Conservation (phyloP, 1,140 invertebrate species). For the Anthonomus grandis region DNA sequence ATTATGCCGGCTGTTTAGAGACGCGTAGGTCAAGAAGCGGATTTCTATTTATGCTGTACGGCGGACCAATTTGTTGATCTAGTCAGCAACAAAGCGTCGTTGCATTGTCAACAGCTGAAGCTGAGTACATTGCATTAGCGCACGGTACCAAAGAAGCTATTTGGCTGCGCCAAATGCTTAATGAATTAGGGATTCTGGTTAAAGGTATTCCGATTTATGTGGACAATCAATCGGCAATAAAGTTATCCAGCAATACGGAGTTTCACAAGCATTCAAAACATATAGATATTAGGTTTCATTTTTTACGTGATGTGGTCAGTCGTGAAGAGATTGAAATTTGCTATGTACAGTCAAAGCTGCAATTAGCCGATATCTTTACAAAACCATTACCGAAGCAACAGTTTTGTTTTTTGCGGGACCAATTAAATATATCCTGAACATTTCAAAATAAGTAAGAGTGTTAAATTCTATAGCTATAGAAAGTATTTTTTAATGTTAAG, state of each 20-base stretch:
- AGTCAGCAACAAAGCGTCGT: conserved; percentile 43
- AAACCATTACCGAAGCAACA: conserved; percentile 19
- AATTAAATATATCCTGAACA: conserved; percentile 6
- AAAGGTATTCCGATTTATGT: conserved; percentile 3
- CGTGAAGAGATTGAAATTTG: conserved; percentile 15
- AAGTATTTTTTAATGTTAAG: no score
- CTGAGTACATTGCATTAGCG: conserved; percentile 46
- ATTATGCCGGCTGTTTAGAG: conserved; percentile 44
- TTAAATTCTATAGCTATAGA: no score
- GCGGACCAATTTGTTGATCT: conserved; percentile 44
- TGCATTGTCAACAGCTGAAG: conserved; percentile 46
- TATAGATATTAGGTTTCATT: conserved; percentile 43
- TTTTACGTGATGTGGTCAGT: conserved; percentile 26
- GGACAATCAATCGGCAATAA: conserved; percentile 13
- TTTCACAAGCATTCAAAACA: conserved; percentile 35
- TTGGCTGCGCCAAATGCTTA: conserved; percentile 33
- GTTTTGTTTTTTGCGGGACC: neutral
- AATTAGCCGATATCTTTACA: conserved; percentile 28
- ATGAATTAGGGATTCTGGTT: conserved; percentile 41
- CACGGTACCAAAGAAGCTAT: conserved; percentile 40
- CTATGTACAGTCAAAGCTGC: conserved; percentile 12
- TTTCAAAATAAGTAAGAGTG: conserved; percentile 9
- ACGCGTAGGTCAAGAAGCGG: conserved; percentile 42
- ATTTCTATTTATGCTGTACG: conserved; percentile 40
- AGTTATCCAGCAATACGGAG: neutral